Evolutionary conservation across 1,140 invertebrate genomes (phyloP), one percentile per base, ranked within the genome.

Genomic region (Hylaeus volcanicus): DNA sequence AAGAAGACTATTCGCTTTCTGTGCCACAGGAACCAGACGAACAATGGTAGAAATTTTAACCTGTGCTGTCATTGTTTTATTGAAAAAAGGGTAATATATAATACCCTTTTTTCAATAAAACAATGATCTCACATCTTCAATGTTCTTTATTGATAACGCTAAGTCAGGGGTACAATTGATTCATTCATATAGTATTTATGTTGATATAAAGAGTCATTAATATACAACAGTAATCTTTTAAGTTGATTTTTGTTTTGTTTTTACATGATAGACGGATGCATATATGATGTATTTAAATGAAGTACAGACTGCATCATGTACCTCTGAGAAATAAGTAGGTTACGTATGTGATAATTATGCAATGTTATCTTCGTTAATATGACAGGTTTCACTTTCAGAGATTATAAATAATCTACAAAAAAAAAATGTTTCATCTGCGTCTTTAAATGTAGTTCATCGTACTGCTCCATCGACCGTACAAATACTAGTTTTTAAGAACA

Each of bases 11-110:
- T 2, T 39, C 45, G 11, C 2, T 71, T 43, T 12, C 71, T 15
- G 53, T 15, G 45, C 15, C 63, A 26, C 63, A 48, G 1, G 90
- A 91, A 70, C 83, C 87, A 26, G 86, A 91, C 63, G 90, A 91
- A 56, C n/a, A 43, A 0, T 91, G 90, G 90, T 91, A 89, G 51
- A 64, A 51, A 55, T 12, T 5, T 60, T 41, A 3, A 5, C 39
- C n/a, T 48, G 12, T 15, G 15, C 56, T 74, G 5, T 37, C 48
- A 64, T 55, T 26, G 37, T 75, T 14, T 15, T 51, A 9, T 55
- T 51, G 58, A 45, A 53, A 84, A 73, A 15, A 63, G 5, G 53
- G 37, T 71, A n/a, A n/a, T n/a, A n/a, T n/a, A n/a, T n/a, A n/a
- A n/a, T n/a, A n/a, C n/a, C n/a, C n/a, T n/a, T n/a, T n/a, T n/a